Conservation (phyloP, 2,113 vertebrate genomes). For the Synchiropus splendidus region DNA sequence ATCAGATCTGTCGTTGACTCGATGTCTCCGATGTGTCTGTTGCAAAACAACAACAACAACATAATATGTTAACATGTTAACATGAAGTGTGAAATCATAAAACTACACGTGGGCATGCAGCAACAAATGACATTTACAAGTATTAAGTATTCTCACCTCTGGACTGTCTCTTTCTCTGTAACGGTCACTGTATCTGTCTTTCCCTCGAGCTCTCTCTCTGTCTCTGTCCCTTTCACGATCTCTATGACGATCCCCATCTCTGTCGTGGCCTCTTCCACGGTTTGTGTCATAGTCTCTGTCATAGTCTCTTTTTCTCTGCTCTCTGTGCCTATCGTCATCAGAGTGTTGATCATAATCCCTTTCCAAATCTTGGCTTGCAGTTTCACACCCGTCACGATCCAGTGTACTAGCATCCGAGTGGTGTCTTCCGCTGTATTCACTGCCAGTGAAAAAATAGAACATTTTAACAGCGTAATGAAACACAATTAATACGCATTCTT, state of each 20-base stretch:
- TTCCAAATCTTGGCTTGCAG: conserved; percentile 56
- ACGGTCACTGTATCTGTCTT: no score
- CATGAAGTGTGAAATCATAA: neutral
- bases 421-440: conserved; percentile 84
- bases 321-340: conserved; percentile 73
- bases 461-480: no score
- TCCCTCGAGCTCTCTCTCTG: no score
- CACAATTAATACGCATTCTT: no score
- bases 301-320: conserved; percentile 19
- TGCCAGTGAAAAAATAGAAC: conserved; percentile 60
- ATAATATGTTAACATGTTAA: no score
- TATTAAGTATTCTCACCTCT: conserved; percentile 50
- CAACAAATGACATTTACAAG: no score
- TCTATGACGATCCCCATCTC: no score
- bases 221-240: no score
- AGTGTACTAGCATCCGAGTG: conserved; percentile 79
- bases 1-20: conserved; percentile 82
- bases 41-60: neutral
- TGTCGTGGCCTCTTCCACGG: no score
- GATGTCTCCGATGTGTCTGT: conserved; percentile 73
- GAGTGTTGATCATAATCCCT: conserved; percentile 79
- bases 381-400: conserved; percentile 74
- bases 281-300: no score
- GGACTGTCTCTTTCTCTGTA: conserved; percentile 58
- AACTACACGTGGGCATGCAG: no score